A percentile compares a stretch with the other conserved stretches of the same genome.
These are phyloP conservation scores for Chelonus formosanus DNA, from an alignment of 2,888 invertebrate species.

Conservation along the genomic window DNA sequence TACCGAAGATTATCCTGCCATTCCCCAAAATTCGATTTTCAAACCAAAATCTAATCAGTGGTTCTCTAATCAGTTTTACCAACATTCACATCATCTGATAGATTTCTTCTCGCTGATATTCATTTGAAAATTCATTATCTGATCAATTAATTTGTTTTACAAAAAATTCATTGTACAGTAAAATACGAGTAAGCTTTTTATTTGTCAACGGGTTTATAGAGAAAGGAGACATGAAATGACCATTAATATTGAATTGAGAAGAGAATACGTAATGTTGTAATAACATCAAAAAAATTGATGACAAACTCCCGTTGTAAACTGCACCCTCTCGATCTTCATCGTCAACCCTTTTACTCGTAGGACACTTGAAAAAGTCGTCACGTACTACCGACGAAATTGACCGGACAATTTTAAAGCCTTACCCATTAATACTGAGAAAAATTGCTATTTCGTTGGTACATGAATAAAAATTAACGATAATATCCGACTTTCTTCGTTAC, in stretches of 20 bases:
- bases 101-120: neutral
- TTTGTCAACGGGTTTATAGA: too few species aligned
- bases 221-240: neutral
- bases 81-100: neutral
- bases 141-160: neutral
- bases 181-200: too few species aligned
- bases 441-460: constrained; percentile 62
- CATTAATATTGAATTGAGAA: constrained; percentile 7
- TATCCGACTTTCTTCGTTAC: constrained; percentile 11
- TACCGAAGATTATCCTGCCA: constrained; percentile 59
- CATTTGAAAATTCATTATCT: too few species aligned
- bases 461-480: constrained; percentile 62
- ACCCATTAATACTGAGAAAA: constrained; percentile 62
- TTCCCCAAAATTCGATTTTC: constrained; percentile 61
- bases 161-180: neutral
- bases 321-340: constrained; percentile 15
- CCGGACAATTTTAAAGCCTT: constrained; percentile 64
- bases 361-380: constrained; percentile 62
- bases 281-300: constrained; percentile 18
- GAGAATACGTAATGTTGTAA: constrained; percentile 12
- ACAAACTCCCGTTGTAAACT: constrained; percentile 4
- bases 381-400: constrained; percentile 62
- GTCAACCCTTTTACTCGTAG: constrained; percentile 18
- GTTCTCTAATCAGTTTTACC: constrained; percentile 56
- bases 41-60: constrained; percentile 59